phyloP scores from a whole-genome alignment of 2,113 vertebrate genomes.

The Noctilio leporinus region DNA sequence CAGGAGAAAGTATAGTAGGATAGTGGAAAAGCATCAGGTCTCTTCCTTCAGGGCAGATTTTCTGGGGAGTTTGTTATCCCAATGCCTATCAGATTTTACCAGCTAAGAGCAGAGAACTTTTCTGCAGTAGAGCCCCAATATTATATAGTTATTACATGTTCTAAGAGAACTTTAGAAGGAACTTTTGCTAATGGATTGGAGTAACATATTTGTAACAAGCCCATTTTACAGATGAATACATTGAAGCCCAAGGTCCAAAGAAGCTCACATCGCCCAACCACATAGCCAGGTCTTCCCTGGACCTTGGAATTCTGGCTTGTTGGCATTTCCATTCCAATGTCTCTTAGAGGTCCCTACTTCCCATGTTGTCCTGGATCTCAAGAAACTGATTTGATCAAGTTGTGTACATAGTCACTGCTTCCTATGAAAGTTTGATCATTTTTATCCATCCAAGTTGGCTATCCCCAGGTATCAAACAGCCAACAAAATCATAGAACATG shows the following conservation, averaged over 20 bases:
- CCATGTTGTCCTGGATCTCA: not conserved
- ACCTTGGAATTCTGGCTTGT: not conserved
- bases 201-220: not conserved
- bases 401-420: not conserved
- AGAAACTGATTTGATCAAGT: not conserved
- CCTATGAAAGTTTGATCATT: not conserved
- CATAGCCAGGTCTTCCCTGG: not conserved
- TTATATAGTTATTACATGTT: not conserved
- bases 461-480: not conserved
- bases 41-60: not conserved
- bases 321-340: not conserved
- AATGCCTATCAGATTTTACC: not conserved
- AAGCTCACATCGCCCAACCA: not conserved
- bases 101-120: not conserved
- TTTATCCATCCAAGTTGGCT: not conserved
- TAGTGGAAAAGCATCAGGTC: not conserved
- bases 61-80: not conserved
- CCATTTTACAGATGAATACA: not conserved
- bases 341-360: not conserved
- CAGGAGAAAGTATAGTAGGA: not conserved
- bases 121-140: not conserved
- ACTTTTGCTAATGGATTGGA: not conserved
- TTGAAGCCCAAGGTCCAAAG: not conserved
- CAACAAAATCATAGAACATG: not conserved
- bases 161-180: not conserved